These are phyloP conservation scores for Acronicta alni DNA, from an alignment of 2,888 invertebrate genomes.

Conservation along the genomic window DNA sequence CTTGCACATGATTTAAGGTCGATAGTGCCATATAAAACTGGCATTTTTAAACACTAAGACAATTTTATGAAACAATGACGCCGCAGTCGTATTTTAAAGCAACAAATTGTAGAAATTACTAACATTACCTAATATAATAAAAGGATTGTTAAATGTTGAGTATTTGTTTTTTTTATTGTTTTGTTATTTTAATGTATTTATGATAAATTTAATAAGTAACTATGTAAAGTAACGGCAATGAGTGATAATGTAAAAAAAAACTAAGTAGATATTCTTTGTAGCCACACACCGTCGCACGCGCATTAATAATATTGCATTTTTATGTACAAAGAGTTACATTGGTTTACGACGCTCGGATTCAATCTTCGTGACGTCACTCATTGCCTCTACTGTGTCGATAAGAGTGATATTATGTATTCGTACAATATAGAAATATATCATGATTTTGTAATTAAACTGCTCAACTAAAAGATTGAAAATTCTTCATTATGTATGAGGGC, in stretches of 20 bases:
- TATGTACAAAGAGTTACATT: too few relatives aligned
- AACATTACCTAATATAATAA: not conserved
- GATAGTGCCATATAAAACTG: conserved; percentile 3
- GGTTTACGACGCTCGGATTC: too few relatives aligned
- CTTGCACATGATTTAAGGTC: conserved; percentile 2
- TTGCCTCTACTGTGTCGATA: not conserved
- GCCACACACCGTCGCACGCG: not conserved
- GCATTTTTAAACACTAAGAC: not conserved
- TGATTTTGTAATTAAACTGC: conserved; percentile 12
- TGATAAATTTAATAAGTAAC: not conserved
- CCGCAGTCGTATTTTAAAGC: not conserved
- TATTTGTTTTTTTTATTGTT: conserved; percentile 13
- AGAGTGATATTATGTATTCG: conserved; percentile 1
- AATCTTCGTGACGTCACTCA: not conserved
- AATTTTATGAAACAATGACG: not conserved
- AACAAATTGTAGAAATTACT: not conserved
- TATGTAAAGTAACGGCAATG: not conserved
- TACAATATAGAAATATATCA: conserved; percentile 2
- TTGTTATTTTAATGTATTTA: conserved; percentile 26
- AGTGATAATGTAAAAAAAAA: not conserved
- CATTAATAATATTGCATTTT: not conserved
- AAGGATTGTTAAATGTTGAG: not conserved
- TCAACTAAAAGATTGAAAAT: conserved; percentile 22
- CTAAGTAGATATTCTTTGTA: too few relatives aligned
- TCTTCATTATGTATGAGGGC: not conserved